Evolutionary conservation across 2,797 vertebrate species (phyloP), one percentile per base, ranked within the genome.

Genomic region (Aulostomus chinensis): DNA sequence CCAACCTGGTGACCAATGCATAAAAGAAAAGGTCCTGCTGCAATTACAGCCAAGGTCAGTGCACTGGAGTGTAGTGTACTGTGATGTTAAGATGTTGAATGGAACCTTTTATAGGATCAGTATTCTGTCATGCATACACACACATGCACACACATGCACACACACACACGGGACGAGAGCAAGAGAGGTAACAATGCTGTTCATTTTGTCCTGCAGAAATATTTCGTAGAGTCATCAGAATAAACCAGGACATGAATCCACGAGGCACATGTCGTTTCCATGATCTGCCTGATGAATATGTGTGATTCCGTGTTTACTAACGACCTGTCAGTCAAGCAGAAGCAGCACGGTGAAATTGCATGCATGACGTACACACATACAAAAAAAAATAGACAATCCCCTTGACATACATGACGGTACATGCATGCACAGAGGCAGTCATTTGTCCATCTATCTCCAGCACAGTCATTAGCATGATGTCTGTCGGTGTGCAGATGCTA

Each of bases 31-130:
- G 73, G 79, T 81, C 68, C 58, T 56, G 15, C 58, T 69, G 67
- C 76, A 84, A 79, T 88, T 85, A 79, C 58, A 72, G 68, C 50
- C 82, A 84, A 80, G 81, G 79, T 84, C 76, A 71, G 57, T 17
- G 56, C 73, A 61, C 33, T 37, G 43, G 45, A 58, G 74, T 70
- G 70, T 21, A 68, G 61, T 66, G 62, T 69, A 36, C 68, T 66
- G 51, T 65, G 50, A 76, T 78, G 73, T 81, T 81, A 73, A 66
- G 73, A 73, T 48, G 64, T 52, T 56, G 55, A 81, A 72, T 57
- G 33, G 64, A 58, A 32, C 40, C 55, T 57, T 65, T 71, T 67
- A 74, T 71, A 60, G 58, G 58, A 49, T 62, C 11, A n/a, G 33
- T 62, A 10, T 46, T 39, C 46, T 50, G 7, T 18, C 10, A 3